These are phyloP conservation scores for Trichogramma dendrolimi DNA, from an alignment of 2,888 invertebrate genomes.

Conservation along the genomic window DNA sequence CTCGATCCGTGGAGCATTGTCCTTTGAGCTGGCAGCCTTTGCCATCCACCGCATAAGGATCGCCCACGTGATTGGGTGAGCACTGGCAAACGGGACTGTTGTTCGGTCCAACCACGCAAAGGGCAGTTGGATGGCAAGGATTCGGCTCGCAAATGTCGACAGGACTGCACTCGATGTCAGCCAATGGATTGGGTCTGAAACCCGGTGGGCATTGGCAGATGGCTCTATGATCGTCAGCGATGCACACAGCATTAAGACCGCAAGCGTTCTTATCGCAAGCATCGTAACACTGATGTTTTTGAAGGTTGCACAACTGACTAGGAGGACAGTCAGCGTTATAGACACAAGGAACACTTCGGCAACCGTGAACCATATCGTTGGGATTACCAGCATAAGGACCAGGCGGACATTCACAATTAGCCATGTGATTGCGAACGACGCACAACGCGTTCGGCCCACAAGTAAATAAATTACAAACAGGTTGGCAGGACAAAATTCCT, in stretches of 20 bases:
- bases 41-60: slow-evolving; percentile 57
- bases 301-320: slow-evolving; percentile 74
- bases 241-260: slow-evolving; percentile 82
- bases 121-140: slow-evolving; percentile 76
- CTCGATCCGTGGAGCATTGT: slow-evolving; percentile 70
- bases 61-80: slow-evolving; percentile 71
- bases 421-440: slow-evolving; percentile 82
- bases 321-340: slow-evolving; percentile 81
- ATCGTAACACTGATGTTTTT: slow-evolving; percentile 77
- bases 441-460: slow-evolving; percentile 87
- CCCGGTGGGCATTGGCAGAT: slow-evolving; percentile 85
- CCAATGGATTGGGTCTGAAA: slow-evolving; percentile 72
- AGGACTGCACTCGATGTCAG: slow-evolving; percentile 76
- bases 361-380: slow-evolving; percentile 69
- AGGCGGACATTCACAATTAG: slow-evolving; percentile 84
- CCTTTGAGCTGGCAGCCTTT: slow-evolving; percentile 77
- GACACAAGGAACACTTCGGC: slow-evolving; percentile 77
- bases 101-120: slow-evolving; percentile 67
- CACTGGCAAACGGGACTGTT: slow-evolving; percentile 75
- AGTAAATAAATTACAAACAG: slow-evolving; percentile 71
- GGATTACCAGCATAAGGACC: slow-evolving; percentile 85
- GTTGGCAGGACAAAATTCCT: slow-evolving; percentile 64
- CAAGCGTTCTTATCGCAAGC: slow-evolving; percentile 79
- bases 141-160: slow-evolving; percentile 71
- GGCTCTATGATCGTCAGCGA: slow-evolving; percentile 77